A percentile compares a stretch with the other conserved stretches of the same genome.
Evolutionary conservation across 2,797 vertebrate species (phyloP).

Genomic region (Mastacembelus armatus): DNA sequence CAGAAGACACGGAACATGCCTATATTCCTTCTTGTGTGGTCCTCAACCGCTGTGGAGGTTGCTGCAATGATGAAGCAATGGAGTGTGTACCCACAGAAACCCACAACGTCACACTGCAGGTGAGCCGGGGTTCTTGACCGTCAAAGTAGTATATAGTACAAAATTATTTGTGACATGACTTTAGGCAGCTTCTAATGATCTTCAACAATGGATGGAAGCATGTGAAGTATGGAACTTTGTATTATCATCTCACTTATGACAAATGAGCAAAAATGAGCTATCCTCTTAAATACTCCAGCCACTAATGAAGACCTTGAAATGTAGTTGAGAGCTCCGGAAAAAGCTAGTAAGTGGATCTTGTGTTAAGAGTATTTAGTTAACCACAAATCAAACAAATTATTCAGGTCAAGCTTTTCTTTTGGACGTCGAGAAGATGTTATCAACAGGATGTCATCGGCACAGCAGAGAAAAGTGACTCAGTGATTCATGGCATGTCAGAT

Average conservation of each 20-base stretch:
- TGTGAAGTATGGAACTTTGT: too few relatives aligned
- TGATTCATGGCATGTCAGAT: slow-evolving; percentile 57
- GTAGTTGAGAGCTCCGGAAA: background rate
- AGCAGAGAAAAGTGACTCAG: slow-evolving; percentile 24
- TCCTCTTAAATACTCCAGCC: background rate
- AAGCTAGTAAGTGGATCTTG: too few relatives aligned
- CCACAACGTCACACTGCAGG: slow-evolving; percentile 92
- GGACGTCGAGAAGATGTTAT: too few relatives aligned
- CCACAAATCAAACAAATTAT: too few relatives aligned
- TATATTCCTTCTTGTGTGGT: slow-evolving; percentile 93
- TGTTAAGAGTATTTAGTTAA: too few relatives aligned
- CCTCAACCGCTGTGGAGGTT: slow-evolving; percentile 91
- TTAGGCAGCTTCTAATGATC: too few relatives aligned
- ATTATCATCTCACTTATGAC: too few relatives aligned
- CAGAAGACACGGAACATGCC: slow-evolving; percentile 90
- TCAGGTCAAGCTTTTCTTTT: too few relatives aligned
- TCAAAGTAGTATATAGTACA: too few relatives aligned
- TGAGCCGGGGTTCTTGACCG: slow-evolving; percentile 68
- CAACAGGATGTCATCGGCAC: too few relatives aligned
- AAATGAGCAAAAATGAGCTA: background rate
- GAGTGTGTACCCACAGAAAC: slow-evolving; percentile 91
- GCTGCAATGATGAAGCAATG: slow-evolving; percentile 90
- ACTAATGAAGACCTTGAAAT: background rate
- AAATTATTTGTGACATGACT: too few relatives aligned
- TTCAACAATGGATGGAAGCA: too few relatives aligned